Conservation (phyloP, 2,797 vertebrate species). For the Acanthurus leucopareius region DNA sequence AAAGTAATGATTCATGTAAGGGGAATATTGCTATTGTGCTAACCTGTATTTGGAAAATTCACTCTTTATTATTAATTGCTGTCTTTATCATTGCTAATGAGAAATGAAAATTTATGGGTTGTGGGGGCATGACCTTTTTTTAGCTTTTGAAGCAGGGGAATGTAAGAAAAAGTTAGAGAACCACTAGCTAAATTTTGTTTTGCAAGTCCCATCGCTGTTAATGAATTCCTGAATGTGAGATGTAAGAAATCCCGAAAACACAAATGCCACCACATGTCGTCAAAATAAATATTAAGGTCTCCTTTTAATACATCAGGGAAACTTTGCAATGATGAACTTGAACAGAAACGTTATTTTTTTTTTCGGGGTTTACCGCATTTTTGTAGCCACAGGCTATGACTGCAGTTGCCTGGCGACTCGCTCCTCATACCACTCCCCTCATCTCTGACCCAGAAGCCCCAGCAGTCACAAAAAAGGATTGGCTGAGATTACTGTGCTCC, state of each 20-base stretch:
- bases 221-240: conserved; percentile 12
- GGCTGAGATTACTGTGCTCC: conserved; percentile 87
- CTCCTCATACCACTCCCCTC: conserved; percentile 75
- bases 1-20: no score
- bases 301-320: conserved; percentile 53
- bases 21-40: no score
- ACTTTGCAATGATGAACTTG: conserved; percentile 77
- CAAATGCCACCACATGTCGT: conserved; percentile 17
- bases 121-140: no score
- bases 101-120: no score
- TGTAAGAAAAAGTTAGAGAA: no score
- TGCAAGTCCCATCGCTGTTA: conserved; percentile 17
- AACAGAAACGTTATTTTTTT: conserved; percentile 61
- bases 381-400: conserved; percentile 81
- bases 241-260: conserved; percentile 9
- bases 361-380: conserved; percentile 80
- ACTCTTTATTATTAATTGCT: no score
- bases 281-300: conserved; percentile 29
- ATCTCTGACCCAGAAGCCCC: conserved; percentile 69
- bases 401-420: conserved; percentile 77
- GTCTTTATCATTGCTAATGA: no score
- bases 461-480: conserved; percentile 85
- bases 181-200: conserved; percentile 7
- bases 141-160: no score
- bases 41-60: no score